Evolutionary conservation across 2,888 invertebrate genomes (phyloP).

Genomic region (Acleris laterana): DNA sequence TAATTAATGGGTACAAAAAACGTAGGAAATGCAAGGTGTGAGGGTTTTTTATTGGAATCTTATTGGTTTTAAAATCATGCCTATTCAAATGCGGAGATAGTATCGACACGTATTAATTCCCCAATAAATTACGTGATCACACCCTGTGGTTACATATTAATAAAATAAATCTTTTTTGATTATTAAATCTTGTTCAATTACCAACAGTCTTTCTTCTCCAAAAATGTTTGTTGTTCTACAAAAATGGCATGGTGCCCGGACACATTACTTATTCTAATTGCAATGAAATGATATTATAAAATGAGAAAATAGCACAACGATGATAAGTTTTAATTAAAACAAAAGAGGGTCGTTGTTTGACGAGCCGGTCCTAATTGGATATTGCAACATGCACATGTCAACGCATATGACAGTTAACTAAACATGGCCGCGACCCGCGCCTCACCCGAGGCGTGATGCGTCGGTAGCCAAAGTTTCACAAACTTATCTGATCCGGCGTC

Average conservation of each 20-base stretch:
- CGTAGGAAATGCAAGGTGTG: slow-evolving; percentile 49
- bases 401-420: slow-evolving; percentile 66
- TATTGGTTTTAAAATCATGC: slow-evolving; percentile 39
- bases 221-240: no score
- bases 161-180: no score
- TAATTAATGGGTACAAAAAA: slow-evolving; percentile 52
- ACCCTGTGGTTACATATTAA: background rate
- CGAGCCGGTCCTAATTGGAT: slow-evolving; percentile 25
- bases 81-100: slow-evolving; percentile 23
- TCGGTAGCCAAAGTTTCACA: slow-evolving; percentile 17
- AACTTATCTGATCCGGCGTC: slow-evolving; percentile 12
- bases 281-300: slow-evolving; percentile 13
- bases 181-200: no score
- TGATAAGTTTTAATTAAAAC: slow-evolving; percentile 30
- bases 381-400: slow-evolving; percentile 49
- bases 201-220: no score
- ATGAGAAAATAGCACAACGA: background rate
- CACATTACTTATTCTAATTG: slow-evolving; percentile 6
- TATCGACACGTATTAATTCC: slow-evolving; percentile 19
- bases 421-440: slow-evolving; percentile 51
- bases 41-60: slow-evolving; percentile 41
- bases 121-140: slow-evolving; percentile 29
- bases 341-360: slow-evolving; percentile 1
- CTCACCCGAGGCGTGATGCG: slow-evolving; percentile 37
- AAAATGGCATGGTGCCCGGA: no score